Conservation (phyloP, 2,797 vertebrate species). For the Acipenser transmontanus region DNA sequence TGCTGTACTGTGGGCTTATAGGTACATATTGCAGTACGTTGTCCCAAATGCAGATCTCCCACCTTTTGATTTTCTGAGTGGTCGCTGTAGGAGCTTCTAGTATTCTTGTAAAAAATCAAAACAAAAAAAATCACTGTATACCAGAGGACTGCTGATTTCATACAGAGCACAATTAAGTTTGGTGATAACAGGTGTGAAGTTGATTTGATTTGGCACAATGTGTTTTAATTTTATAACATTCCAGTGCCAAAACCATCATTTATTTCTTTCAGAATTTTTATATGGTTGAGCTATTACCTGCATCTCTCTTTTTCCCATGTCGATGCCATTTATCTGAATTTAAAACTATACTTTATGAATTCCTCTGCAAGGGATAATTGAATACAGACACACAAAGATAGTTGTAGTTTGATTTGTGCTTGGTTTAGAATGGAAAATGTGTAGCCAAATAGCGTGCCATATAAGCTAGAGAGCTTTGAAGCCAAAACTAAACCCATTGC, state of each 20-base stretch:
- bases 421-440: constrained; percentile 25
- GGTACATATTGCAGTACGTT: constrained; percentile 17
- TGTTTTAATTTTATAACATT: constrained; percentile 29
- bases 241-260: constrained; percentile 45
- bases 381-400: too few relatives aligned
- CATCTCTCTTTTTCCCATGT: too few relatives aligned
- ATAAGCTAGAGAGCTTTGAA: constrained; percentile 25
- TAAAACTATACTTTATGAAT: too few relatives aligned
- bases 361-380: too few relatives aligned
- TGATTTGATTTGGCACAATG: constrained; percentile 11
- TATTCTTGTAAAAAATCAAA: too few relatives aligned
- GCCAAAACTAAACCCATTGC: constrained; percentile 4
- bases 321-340: too few relatives aligned
- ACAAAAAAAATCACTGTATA: constrained; percentile 3
- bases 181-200: too few relatives aligned
- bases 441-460: constrained; percentile 28
- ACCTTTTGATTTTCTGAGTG: constrained; percentile 50
- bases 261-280: constrained; percentile 1
- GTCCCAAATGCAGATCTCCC: constrained; percentile 25
- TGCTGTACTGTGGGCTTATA: neutral
- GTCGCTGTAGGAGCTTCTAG: constrained; percentile 34
- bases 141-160: neutral
- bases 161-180: constrained; percentile 19
- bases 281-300: too few relatives aligned
- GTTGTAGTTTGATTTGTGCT: too few relatives aligned